Evolutionary conservation across 2,888 invertebrate species (phyloP), one percentile per base, ranked within the genome.

Genomic region (Yponomeuta malinellus): DNA sequence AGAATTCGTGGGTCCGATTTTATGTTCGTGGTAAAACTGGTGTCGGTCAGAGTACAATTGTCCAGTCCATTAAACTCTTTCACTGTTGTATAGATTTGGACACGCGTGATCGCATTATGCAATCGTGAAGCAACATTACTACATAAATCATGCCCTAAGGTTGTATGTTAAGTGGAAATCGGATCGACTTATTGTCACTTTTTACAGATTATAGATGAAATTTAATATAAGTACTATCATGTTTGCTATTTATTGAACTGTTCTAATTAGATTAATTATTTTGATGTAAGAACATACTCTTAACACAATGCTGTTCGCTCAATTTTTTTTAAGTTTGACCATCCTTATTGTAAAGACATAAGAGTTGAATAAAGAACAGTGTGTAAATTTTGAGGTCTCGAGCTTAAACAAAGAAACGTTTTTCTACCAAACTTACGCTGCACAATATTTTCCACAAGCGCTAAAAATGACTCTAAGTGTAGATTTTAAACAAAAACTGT

Each of bases 11-110:
- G 9, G 15, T 15, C 6, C 6, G 33, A 10, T 67, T 29, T 8
- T 4, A 37, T 67, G 12, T 74, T 75, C 73, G 72, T 71, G 71
- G 70, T 75, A 69, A 37, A 66, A 66, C 48, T n/a, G 43, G 65
- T 23, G 66, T 68, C 48, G 73, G 73, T 78, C 80, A 78, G 76
- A 78, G 79, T 80, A 83, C 79, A 79, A 84, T 88, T 90, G 89
- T 90, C 84, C 87, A 84, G 85, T 88, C 84, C 87, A 90, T 91
- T 88, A 88, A 87, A 88, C 86, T 89, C 81, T 90, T 90, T 88
- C 86, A 87, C 83, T 85, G 84, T 79, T 82, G 81, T 85, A 82
- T 88, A 86, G 88, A 83, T 85, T 86, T 85, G 85, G 85, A 82
- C 79, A 83, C 80, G 80, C 86, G 84, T 88, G 87, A 89, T 89